Base-by-base conservation (phyloP, 2,797 vertebrate genomes). In the Synanceia verrucosa region DNA sequence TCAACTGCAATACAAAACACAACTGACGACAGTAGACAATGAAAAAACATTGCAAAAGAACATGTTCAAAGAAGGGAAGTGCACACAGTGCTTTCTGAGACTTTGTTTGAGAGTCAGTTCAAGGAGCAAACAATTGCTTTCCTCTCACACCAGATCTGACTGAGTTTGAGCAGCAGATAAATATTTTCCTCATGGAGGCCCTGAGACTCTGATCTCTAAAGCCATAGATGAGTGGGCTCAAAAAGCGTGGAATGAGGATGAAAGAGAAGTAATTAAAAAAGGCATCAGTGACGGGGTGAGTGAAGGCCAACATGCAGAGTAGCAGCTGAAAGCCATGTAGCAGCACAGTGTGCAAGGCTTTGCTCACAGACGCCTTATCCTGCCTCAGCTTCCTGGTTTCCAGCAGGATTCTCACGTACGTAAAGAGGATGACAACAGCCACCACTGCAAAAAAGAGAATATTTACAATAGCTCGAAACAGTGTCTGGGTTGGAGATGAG, bases 151-250 rank as follows among this genome's bases (percentile, higher is more conserved):
- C 2, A 0, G 50, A 18, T 43, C 51, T 75, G 9, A 71, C 18
- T 63, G 48, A 77, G 6, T 65, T 26, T 34, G 59, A 74, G 64
- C 46, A 86, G 73, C 78, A 88, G 48, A 72, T 50, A 12, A 93
- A 50, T 0, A n/a, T 51, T 70, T 79, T 89, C 29, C 50, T 18
- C 5, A 93, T 83, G 75, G 84, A 73, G 11, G 14, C 59, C 31
- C 86, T 86, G 8, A 95, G 78, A 33, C 26, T 86, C 76, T 92
- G 83, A 66, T 94, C 94, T 41, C 94, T 86, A 9, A 94, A 82
- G 66, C 93, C 92, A 0, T 94, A 94, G 63, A 95, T 94, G 60
- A 95, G 90, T 0, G 94, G 93, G 59, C 92, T 94, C 55, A 94
- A 92, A 33, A 94, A 91, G 33, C 92, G 91, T 0, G 94, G 94